These are phyloP conservation scores for Diuraphis noxia DNA, from an alignment of 1,140 invertebrate genomes.

Conservation along the genomic window DNA sequence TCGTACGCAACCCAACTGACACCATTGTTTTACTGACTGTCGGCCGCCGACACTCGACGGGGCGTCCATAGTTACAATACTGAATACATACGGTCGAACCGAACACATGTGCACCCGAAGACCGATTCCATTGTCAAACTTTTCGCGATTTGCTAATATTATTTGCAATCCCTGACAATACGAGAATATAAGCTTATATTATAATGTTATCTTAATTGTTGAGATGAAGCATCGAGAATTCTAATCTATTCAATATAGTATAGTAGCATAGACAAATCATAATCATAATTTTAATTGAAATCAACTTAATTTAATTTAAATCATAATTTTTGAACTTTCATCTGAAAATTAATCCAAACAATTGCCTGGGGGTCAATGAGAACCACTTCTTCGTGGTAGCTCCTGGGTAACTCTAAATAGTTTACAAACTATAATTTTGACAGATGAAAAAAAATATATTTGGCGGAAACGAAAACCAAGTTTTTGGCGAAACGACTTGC, in stretches of 20 bases:
- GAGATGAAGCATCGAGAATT: background rate
- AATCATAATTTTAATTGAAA: too few relatives aligned
- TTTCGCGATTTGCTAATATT: background rate
- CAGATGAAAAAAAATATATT: too few relatives aligned
- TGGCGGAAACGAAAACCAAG: too few relatives aligned
- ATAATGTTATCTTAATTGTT: background rate
- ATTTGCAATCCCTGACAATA: background rate
- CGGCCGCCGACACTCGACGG: background rate
- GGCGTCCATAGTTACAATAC: background rate
- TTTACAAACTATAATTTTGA: too few relatives aligned
- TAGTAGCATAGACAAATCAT: background rate
- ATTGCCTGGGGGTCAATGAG: too few relatives aligned
- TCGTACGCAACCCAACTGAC: background rate
- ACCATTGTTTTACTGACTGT: background rate
- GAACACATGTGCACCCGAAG: background rate
- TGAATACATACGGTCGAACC: background rate
- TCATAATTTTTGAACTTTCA: too few relatives aligned
- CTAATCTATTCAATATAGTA: background rate
- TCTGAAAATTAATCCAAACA: too few relatives aligned
- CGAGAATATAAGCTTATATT: background rate
- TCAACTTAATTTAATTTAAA: too few relatives aligned
- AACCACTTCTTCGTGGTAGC: too few relatives aligned
- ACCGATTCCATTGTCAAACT: background rate
- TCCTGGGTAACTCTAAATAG: too few relatives aligned
- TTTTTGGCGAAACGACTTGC: too few relatives aligned